Evolutionary conservation across 2,113 vertebrate genomes (phyloP).

Genomic region (Noctilio leporinus): DNA sequence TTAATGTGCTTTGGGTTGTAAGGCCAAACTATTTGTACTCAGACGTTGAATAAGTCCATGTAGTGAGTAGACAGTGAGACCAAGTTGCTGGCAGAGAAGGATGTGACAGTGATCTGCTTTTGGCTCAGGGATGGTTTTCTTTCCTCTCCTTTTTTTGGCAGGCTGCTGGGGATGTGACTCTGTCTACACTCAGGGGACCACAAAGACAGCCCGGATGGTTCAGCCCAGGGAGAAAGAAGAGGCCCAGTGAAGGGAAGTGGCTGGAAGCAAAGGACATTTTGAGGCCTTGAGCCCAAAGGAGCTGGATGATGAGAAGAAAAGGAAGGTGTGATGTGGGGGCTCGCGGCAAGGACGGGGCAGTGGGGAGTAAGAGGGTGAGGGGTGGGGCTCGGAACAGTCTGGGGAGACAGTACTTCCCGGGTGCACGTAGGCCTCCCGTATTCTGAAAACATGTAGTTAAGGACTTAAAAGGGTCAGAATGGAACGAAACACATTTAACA

Average conservation of each 20-base stretch:
- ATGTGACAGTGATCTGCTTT: not conserved
- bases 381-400: not conserved
- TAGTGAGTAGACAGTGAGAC: not conserved
- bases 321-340: accelerated
- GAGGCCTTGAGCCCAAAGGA: not conserved
- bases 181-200: too few relatives aligned
- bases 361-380: accelerated
- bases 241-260: not conserved
- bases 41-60: not conserved
- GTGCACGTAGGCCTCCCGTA: accelerated
- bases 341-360: not conserved
- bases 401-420: not conserved
- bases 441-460: accelerated
- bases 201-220: not conserved
- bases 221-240: not conserved
- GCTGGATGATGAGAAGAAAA: accelerated
- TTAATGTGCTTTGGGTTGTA: not conserved
- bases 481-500: not conserved
- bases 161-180: not conserved
- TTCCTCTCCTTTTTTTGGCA: not conserved
- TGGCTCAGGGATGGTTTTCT: not conserved
- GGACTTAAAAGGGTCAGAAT: not conserved
- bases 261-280: not conserved
- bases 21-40: not conserved
- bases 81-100: not conserved